Evolutionary conservation across 1,140 invertebrate genomes (phyloP).

Genomic region (Drosophila virilis): DNA sequence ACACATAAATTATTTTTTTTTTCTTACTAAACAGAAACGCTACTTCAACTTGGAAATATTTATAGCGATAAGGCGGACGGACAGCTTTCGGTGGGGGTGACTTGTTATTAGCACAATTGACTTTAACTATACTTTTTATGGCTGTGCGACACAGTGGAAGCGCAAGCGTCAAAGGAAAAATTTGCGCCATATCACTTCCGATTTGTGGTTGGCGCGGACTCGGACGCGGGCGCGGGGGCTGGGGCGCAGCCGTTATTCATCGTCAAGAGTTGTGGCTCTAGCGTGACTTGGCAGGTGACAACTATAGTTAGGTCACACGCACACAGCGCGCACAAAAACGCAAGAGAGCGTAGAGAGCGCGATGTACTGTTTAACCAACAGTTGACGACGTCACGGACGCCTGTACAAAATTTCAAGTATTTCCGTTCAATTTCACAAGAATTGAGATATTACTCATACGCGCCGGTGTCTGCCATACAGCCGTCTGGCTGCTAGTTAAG

Average conservation of each 20-base stretch:
- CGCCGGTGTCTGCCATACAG: conserved; percentile 33
- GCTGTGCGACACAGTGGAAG: background rate
- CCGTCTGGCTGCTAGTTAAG: conserved; percentile 35
- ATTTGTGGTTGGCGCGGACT: background rate
- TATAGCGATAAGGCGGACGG: background rate
- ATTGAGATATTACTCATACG: conserved; percentile 78
- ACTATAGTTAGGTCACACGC: conserved; percentile 11
- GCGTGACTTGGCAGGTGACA: conserved; percentile 5
- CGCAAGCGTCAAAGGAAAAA: background rate
- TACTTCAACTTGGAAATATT: background rate
- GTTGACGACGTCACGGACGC: conserved; percentile 26
- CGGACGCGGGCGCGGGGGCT: too few relatives aligned
- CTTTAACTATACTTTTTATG: background rate
- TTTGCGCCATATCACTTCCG: conserved; percentile 18
- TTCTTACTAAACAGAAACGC: too few relatives aligned
- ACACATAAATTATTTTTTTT: too few relatives aligned
- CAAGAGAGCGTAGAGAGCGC: background rate
- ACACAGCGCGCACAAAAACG: background rate
- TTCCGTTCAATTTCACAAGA: conserved; percentile 83
- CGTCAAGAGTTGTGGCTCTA: background rate
- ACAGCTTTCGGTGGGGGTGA: background rate
- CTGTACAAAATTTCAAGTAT: conserved; percentile 71
- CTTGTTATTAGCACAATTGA: conserved; percentile 11
- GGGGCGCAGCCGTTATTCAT: conserved; percentile 11
- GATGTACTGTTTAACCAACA: background rate